Conservation (phyloP, 2,888 invertebrate species). For the Cerastis rubricosa region DNA sequence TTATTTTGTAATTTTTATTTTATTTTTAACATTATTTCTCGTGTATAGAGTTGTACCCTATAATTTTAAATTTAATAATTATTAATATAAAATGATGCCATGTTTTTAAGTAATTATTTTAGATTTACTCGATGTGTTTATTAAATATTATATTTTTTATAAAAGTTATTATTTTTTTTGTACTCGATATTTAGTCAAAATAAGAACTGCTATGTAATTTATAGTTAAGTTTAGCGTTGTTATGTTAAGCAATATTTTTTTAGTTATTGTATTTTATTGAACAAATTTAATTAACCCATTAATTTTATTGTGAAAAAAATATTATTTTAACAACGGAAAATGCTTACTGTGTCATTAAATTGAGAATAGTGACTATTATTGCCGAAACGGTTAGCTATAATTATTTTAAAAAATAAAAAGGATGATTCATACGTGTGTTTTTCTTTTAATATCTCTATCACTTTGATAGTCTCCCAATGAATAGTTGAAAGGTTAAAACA, state of each 20-base stretch:
- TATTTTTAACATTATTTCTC: slow-evolving; percentile 64
- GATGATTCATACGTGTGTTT: slow-evolving; percentile 87
- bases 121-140: slow-evolving; percentile 86
- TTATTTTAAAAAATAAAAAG: slow-evolving; percentile 91
- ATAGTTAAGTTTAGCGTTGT: slow-evolving; percentile 86
- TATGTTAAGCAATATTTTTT: slow-evolving; percentile 83
- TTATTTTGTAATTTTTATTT: slow-evolving; percentile 66
- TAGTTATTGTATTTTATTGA: slow-evolving; percentile 82
- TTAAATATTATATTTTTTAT: slow-evolving; percentile 89
- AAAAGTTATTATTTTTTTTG: slow-evolving; percentile 88
- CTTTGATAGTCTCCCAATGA: background rate
- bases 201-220: slow-evolving; percentile 84
- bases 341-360: slow-evolving; percentile 90
- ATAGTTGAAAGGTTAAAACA: background rate
- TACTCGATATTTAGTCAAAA: slow-evolving; percentile 85
- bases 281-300: slow-evolving; percentile 85
- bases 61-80: slow-evolving; percentile 69
- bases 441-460: slow-evolving; percentile 66
- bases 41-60: slow-evolving; percentile 72
- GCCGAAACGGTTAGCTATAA: slow-evolving; percentile 91
- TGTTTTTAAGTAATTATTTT: slow-evolving; percentile 87
- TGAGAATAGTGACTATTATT: slow-evolving; percentile 89
- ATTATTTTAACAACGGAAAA: slow-evolving; percentile 88
- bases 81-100: slow-evolving; percentile 87
- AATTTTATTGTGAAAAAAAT: slow-evolving; percentile 74